Base-by-base conservation (phyloP, 2,797 vertebrate genomes). In the Todus mexicanus region DNA sequence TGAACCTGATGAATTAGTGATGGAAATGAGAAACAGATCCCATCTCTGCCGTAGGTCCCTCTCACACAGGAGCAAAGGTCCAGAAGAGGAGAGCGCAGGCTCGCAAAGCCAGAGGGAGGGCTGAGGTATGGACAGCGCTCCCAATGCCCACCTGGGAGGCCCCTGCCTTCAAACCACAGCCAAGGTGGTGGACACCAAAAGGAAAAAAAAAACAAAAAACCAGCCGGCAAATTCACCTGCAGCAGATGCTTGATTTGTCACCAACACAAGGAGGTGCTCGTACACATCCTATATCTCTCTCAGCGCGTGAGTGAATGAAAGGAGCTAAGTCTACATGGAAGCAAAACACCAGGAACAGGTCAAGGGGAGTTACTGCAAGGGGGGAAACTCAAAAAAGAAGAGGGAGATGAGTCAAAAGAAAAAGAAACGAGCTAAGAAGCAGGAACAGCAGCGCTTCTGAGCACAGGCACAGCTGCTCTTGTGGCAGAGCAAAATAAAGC, bases 51-150 rank as follows among this genome's bases (percentile, higher is more conserved):
- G 0, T 4, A 59, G 51, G 15, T 21, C 18, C 10, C 43, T 18
- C 27, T 64, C 31, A 8, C 1, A 1, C 33, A 33, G 60, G 1
- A 0, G 25, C 15, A 16, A 87, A 61, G 17, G 42, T 31, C 17
- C 42, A 33, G 60, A 54, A 27, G 35, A 29, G 50, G 22, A 69
- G 25, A 56, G 18, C 40, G 15, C 35, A 22, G 77, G 31, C 26
- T 65, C 51, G 57, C 64, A 21, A n/a, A 21, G 51, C 42, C 2
- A 0, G 35, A 43, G 19, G 31, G 53, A 77, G 40, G n/a, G 42
- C 15, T 18, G 35, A 26, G 15, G 14, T 11, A 31, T 2, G 0
- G 38, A 21, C 1, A 1, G 35, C 7, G 0, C 27, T 26, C 21
- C 7, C 4, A 10, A n/a, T 29, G 38, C 50, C 37, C 4, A 2